Base-by-base conservation (phyloP, 1,140 invertebrate species). In the Pachypeltis micranthus region DNA sequence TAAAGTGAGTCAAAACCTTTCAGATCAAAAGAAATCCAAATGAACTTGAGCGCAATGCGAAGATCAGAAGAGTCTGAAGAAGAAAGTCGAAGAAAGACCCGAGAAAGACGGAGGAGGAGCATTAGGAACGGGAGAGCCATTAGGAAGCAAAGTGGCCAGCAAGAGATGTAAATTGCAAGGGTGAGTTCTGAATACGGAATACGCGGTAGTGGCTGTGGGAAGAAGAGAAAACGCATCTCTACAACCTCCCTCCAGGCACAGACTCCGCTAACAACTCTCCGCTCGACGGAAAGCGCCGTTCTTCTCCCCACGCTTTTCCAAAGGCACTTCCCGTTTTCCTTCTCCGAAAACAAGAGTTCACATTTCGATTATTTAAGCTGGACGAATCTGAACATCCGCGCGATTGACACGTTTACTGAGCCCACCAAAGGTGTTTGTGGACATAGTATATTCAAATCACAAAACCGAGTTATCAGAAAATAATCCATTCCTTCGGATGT, bases 111-210 rank as follows among this genome's bases (percentile, higher is more conserved):
- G n/a, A 21, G 47, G 47, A 51, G 12, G 47, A 21, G 47, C 47
- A 51, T 51, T 51, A 51, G 21, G 47, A 21, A 21, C 10, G 7
- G 47, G 21, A 21, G 47, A 51, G 47, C 47, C 47, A 51, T 51
- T 51, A 51, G 47, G 47, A 51, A 51, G 10, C 47, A 51, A 51
- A 51, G 47, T 51, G 47, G 47, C 47, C 47, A 51, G 47, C 47
- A 51, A 51, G 47, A 51, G 47, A 51, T 51, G 47, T 51, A 51
- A 51, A 51, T 51, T 51, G 47, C 23, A 51, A 51, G 47, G 47
- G 47, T 51, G 47, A 51, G 47, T 51, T 51, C 47, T 51, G 47
- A 51, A 51, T 51, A 51, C 47, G 47, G 47, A 51, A 51, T 51
- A 10, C 31, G 7, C 31, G 7, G 31, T 39, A 16, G 47, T 14